Conservation (phyloP, 2,113 vertebrate genomes). For the Isurus oxyrinchus region DNA sequence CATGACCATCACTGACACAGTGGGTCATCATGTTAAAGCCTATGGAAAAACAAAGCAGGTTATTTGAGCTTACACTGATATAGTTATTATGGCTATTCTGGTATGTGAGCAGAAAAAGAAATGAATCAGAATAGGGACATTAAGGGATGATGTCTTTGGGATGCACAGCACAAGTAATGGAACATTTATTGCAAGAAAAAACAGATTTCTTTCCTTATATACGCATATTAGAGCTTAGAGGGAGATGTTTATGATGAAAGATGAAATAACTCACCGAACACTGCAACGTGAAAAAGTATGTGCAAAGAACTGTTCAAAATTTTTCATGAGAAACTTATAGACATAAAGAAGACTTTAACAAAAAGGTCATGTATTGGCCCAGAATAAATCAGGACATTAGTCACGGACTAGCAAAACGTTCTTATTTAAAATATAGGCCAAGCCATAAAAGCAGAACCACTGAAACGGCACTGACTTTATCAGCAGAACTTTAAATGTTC, state of each 20-base stretch:
- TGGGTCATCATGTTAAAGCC: not conserved
- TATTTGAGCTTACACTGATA: not conserved
- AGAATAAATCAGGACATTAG: not conserved
- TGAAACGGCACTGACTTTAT: not conserved
- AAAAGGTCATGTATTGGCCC: not conserved
- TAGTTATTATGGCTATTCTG: not conserved
- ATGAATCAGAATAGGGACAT: not conserved
- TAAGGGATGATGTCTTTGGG: not conserved
- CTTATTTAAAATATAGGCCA: not conserved
- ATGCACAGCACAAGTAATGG: not conserved
- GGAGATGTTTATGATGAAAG: not conserved
- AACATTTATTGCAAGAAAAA: not conserved
- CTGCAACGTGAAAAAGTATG: not conserved
- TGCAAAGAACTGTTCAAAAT: not conserved
- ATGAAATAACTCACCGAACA: not conserved
- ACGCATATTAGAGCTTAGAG: not conserved
- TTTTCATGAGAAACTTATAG: not conserved
- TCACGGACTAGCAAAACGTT: not conserved
- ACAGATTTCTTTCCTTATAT: not conserved
- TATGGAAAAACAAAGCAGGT: not conserved
- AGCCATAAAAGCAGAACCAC: not conserved
- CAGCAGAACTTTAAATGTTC: not conserved
- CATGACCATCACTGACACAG: not conserved
- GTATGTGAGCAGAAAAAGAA: not conserved
- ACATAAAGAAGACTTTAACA: not conserved